Evolutionary conservation across 2,113 vertebrate species (phyloP).

Genomic region (Eulemur rufifrons): DNA sequence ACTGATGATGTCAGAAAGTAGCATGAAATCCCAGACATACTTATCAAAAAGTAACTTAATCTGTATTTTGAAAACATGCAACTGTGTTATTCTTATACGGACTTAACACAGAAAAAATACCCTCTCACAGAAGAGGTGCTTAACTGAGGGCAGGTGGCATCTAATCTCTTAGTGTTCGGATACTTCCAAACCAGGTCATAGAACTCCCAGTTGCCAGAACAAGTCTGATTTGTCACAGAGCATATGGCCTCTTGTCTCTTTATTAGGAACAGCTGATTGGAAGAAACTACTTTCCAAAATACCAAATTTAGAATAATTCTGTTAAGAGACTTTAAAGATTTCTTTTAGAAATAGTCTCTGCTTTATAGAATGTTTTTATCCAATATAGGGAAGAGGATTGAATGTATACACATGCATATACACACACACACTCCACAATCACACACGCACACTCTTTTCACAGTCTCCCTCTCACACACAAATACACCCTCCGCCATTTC

Average conservation of each 20-base stretch:
- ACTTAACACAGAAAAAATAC: slow-evolving; percentile 65
- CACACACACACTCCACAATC: background rate
- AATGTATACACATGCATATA: background rate
- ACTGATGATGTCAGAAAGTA: slow-evolving; percentile 29
- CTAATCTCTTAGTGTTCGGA: slow-evolving; percentile 60
- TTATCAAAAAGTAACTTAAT: slow-evolving; percentile 61
- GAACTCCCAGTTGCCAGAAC: slow-evolving; percentile 57
- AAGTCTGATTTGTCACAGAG: slow-evolving; percentile 74
- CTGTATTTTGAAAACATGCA: slow-evolving; percentile 70
- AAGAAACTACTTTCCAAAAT: slow-evolving; percentile 59
- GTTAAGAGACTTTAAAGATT: slow-evolving; percentile 42
- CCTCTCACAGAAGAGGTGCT: slow-evolving; percentile 57
- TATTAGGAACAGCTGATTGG: slow-evolving; percentile 50
- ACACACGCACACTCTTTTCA: background rate
- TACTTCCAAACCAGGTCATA: slow-evolving; percentile 66
- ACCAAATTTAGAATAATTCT: slow-evolving; percentile 58
- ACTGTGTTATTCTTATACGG: slow-evolving; percentile 56
- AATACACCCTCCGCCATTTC: background rate
- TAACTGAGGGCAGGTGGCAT: slow-evolving; percentile 72
- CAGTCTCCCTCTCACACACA: background rate
- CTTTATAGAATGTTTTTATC: slow-evolving; percentile 41
- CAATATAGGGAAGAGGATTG: background rate
- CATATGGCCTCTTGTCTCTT: slow-evolving; percentile 72
- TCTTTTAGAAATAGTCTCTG: slow-evolving; percentile 47
- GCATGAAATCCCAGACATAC: slow-evolving; percentile 68